Base-by-base conservation (phyloP, 2,113 vertebrate genomes). In the Riparia riparia region DNA sequence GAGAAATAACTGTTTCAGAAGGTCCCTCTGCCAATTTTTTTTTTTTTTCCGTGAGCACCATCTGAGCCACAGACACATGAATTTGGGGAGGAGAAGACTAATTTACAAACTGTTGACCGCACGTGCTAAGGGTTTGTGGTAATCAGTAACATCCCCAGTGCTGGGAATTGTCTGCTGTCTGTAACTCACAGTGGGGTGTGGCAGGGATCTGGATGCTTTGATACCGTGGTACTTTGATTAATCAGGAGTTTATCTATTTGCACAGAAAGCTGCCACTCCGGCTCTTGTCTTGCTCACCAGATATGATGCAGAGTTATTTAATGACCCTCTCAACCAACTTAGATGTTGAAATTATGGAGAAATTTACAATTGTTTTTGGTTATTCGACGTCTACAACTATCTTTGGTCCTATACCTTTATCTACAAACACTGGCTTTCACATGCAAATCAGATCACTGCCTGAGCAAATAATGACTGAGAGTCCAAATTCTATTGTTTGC, bases 111-210 rank as follows among this genome's bases (percentile, higher is more conserved):
- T 45, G 25, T 32, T 90, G 69, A 15, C 60, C 29, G 25, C 9
- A 10, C 11, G 25, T 9, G 7, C 11, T 12, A 14, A 58, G 22
- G 29, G 9, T 54, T 56, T 69, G 41, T 34, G 24, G 22, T 20
- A 31, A 21, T 57, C 29, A 21, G 32, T 53, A 51, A 32, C n/a
- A 22, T 34, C 12, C 22, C 24, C 19, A 12, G 2, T 6, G 17
- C 29, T 70, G 57, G n/a, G 45, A 84, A 26, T 45, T 78, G 10
- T 49, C 53, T 82, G 44, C 39, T 82, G 34, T 39, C 45, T 16
- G 8, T 39, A 42, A 45, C 31, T 50, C 22, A 6, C 6, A 14
- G 41, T 0, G 0, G 11, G 28, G 7, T 3, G 26, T 47, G 50
- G 14, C 15, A 78, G 37, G 25, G 32, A 19, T 58, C 12, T 32